A percentile compares a stretch with the other conserved stretches of the same genome.
Evolutionary conservation across 1,140 invertebrate species (phyloP).

Genomic region (Diorhabda elongata): DNA sequence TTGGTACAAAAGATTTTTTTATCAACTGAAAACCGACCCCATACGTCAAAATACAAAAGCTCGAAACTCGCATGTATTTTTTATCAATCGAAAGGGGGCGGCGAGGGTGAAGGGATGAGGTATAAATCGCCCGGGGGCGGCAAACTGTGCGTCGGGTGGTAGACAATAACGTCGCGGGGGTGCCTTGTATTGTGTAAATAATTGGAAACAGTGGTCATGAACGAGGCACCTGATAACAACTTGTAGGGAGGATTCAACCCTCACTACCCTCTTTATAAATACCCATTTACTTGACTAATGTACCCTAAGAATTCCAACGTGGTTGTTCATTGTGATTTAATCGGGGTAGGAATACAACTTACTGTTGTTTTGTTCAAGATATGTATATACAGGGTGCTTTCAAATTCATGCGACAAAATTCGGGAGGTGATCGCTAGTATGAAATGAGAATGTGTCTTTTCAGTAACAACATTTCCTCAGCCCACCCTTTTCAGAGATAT

Average conservation of each 20-base stretch:
- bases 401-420: too few species aligned
- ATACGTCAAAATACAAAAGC: conserved; percentile 17
- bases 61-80: conserved; percentile 17
- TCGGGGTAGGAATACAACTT: conserved; percentile 4
- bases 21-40: background rate
- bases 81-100: conserved; percentile 14
- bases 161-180: conserved; percentile 32
- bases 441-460: too few species aligned
- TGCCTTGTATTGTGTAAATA: conserved; percentile 40
- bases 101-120: background rate
- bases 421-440: too few species aligned
- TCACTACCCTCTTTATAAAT: conserved; percentile 35
- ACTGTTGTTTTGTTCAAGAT: background rate
- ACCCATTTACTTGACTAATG: conserved; percentile 43
- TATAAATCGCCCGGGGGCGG: conserved; percentile 8
- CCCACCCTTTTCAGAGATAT: too few species aligned
- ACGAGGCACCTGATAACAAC: conserved; percentile 41
- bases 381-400: too few species aligned
- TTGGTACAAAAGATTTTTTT: background rate
- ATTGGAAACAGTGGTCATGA: conserved; percentile 42
- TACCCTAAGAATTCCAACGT: conserved; percentile 39
- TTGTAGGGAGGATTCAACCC: conserved; percentile 32
- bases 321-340: conserved; percentile 24
- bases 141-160: conserved; percentile 11
- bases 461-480: too few species aligned